Evolutionary conservation across 2,888 invertebrate genomes (phyloP), one percentile per base, ranked within the genome.

Genomic region (Cabera pusaria): DNA sequence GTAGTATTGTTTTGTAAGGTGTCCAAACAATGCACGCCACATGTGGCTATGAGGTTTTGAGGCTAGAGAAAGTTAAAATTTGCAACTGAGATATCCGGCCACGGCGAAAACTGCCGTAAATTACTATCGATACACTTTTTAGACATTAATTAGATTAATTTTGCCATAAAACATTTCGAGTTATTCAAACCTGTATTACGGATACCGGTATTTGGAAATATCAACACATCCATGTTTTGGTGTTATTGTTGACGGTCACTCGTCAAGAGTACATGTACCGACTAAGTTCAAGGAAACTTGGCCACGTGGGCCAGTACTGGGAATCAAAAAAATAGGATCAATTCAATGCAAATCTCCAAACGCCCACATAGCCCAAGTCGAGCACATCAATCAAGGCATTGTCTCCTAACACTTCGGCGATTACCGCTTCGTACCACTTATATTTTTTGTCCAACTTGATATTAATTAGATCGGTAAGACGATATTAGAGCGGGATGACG

Each of bases 11-110:
- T 55, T 64, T 59, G 66, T 53, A 64, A 62, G 64, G 62, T 63
- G 63, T 70, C 60, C 70, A 80, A 80, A 85, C 83, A 86, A 85
- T 82, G 79, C 69, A 53, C 59, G 64, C 56, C 75, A 67, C 68
- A 64, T 61, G 60, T 60, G 53, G 52, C 67, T 90, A 78, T 74
- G 83, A 77, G 86, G 87, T 88, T 85, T 76, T 70, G 83, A 82
- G 88, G 86, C 82, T 86, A 86, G 85, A 88, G 86, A 88, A 88
- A 88, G 87, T 84, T 72, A 75, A 79, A 75, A 77, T 80, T 78
- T 68, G 72, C 75, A 72, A 73, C 62, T 59, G 57, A 78, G 66
- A 75, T 70, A 70, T 73, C 72, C 71, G 73, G 72, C 57, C 65
- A 60, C 55, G 42, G 59, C 60, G 55, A 64, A 63, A 64, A 62